Percentiles rank a stretch among this genome's conserved stretches.
These are phyloP conservation scores for Lasioglossum marginatum DNA, from an alignment of 2,888 invertebrate species.

Conservation along the genomic window DNA sequence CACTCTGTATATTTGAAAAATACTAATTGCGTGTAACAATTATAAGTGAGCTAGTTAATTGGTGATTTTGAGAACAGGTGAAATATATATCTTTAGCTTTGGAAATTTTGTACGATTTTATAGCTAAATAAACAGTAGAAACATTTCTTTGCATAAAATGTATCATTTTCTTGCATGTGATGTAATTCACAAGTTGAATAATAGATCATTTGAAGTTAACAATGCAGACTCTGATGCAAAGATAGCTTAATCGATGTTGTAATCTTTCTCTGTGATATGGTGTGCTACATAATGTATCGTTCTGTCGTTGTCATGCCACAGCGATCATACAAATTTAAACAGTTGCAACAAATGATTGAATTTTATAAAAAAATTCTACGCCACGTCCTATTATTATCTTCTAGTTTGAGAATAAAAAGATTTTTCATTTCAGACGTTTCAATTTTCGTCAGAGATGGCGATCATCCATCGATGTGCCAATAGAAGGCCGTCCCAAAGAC, in stretches of 20 bases:
- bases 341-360: not conserved
- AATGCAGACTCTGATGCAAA: not conserved
- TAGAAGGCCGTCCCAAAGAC: not conserved
- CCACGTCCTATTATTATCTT: too few relatives aligned
- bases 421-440: too few relatives aligned
- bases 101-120: not conserved
- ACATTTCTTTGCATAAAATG: not conserved
- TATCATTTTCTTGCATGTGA: not conserved
- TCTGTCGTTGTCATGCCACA: conserved; percentile 12
- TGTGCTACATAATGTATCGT: conserved; percentile 8
- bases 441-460: not conserved
- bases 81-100: not conserved
- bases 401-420: too few relatives aligned
- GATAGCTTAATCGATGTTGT: conserved; percentile 53
- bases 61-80: not conserved
- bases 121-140: not conserved
- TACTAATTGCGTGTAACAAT: too few relatives aligned
- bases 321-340: not conserved
- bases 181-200: not conserved
- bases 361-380: not conserved
- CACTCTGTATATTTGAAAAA: too few relatives aligned
- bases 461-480: too few relatives aligned
- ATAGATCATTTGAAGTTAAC: not conserved
- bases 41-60: too few relatives aligned
- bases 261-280: conserved; percentile 40